Evolutionary conservation across 2,113 vertebrate genomes (phyloP), one percentile per base, ranked within the genome.

Genomic region (Peromyscus californicus): DNA sequence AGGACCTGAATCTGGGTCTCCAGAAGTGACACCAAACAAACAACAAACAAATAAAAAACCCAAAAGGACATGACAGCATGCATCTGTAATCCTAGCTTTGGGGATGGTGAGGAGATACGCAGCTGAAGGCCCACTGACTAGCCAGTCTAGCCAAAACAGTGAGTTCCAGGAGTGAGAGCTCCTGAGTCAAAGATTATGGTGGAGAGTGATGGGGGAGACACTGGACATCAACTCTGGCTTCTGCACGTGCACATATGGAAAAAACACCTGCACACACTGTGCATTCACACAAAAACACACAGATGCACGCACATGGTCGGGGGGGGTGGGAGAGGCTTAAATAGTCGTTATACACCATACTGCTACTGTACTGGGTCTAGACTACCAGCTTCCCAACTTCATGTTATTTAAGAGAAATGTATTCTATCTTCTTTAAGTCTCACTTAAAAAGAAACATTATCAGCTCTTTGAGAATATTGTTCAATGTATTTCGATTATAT

Each of bases 351-450:
- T 51, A 61, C 9, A 48, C 36, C 61, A 11, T 39, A 17, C 15
- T 76, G 6, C 22, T 78, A 31, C 84, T 54, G 22, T 7, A 67
- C 2, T 13, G 42, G 17, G 33, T 70, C 36, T 65, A 65, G 42
- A 82, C 89, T 91, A 85, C 51, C 70, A 36, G 61, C 19, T 97
- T 59, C 72, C 45, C 42, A 80, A 65, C n/a, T 74, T 79, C 6
- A 93, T 36, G 7, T 39, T 82, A 61, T 78, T 86, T 74, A 24
- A 70, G 24, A 63, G 95, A 90, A 84, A 1, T 22, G 26, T 22
- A 24, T 67, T 33, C 39, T 61, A 67, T 85, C 86, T 93, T 75
- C n/a, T 36, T 79, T 95, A 89, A 96, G 5, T 33, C 45, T 84
- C 10, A 72, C 5, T 96, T 69, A 65, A 78, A n/a, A 33, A 82